Percentiles rank a stretch among this genome's conserved stretches.
Evolutionary conservation across 1,140 invertebrate species (phyloP).

Genomic region (Protaetia brevitarsis): DNA sequence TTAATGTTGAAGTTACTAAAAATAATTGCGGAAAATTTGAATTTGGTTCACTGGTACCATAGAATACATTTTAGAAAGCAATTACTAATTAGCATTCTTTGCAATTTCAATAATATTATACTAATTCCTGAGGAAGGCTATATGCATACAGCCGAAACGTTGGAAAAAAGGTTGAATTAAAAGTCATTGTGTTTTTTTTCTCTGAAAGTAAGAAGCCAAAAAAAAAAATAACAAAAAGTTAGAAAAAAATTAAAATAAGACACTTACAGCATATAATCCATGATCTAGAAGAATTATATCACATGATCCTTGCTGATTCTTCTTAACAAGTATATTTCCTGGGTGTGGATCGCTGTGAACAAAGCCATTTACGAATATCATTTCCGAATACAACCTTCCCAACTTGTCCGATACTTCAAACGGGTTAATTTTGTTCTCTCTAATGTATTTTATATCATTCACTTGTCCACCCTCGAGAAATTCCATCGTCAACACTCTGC

Average conservation of each 20-base stretch:
- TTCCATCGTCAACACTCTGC: constrained; percentile 93
- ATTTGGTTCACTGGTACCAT: too few relatives aligned
- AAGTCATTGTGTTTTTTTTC: not conserved
- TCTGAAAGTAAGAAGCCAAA: too few relatives aligned
- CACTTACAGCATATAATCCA: constrained; percentile 90
- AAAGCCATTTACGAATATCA: constrained; percentile 97
- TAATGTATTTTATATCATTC: constrained; percentile 89
- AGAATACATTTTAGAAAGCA: too few relatives aligned
- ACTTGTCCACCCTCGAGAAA: constrained; percentile 92
- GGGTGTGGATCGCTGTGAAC: constrained; percentile 99
- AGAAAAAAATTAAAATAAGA: not conserved
- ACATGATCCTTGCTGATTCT: constrained; percentile 59
- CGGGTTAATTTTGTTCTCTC: constrained; percentile 73
- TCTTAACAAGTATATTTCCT: constrained; percentile 89
- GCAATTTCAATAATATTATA: too few relatives aligned
- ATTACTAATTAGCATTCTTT: too few relatives aligned
- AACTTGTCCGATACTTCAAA: constrained; percentile 82
- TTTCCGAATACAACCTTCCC: constrained; percentile 90
- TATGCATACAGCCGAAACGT: too few relatives aligned
- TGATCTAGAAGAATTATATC: constrained; percentile 93
- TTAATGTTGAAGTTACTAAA: too few relatives aligned
- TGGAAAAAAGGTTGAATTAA: too few relatives aligned
- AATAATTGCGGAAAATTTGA: too few relatives aligned
- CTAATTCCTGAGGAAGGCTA: too few relatives aligned
- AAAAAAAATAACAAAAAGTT: not conserved